These are phyloP conservation scores for Odontocerum albicorne DNA, from an alignment of 2,888 invertebrate genomes.

Conservation along the genomic window DNA sequence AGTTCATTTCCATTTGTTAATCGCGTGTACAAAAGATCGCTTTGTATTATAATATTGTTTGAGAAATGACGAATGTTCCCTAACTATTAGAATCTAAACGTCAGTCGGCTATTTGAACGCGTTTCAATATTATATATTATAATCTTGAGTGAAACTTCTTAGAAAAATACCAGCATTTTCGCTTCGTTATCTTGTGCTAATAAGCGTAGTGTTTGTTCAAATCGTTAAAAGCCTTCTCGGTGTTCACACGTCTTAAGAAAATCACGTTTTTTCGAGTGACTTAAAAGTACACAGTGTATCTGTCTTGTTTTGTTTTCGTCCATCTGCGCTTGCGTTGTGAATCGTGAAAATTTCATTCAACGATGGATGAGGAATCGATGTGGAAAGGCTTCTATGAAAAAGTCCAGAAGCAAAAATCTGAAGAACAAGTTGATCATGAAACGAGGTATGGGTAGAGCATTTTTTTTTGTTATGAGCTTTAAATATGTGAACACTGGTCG, in stretches of 20 bases:
- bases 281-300: background rate
- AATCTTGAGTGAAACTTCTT: no score
- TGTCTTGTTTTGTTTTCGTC: background rate
- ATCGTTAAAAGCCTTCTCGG: no score
- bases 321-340: slow-evolving; percentile 18
- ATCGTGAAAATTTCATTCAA: slow-evolving; percentile 19
- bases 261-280: slow-evolving; percentile 3
- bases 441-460: slow-evolving; percentile 57
- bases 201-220: background rate
- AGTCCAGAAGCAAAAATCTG: slow-evolving; percentile 63
- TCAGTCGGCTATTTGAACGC: no score
- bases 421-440: slow-evolving; percentile 67
- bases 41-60: background rate
- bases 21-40: background rate
- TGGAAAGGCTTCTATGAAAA: slow-evolving; percentile 76
- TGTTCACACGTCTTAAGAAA: no score
- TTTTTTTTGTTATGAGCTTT: no score
- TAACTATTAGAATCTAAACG: background rate
- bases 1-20: slow-evolving; percentile 3
- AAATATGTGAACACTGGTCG: no score
- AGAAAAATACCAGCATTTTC: slow-evolving; percentile 1
- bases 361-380: slow-evolving; percentile 73
- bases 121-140: no score
- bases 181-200: slow-evolving; percentile 11
- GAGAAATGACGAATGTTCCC: background rate